Evolutionary conservation across 92 coral and sea anemone genomes (phyloP).

Genomic region (Virgularia gustaviana): DNA sequence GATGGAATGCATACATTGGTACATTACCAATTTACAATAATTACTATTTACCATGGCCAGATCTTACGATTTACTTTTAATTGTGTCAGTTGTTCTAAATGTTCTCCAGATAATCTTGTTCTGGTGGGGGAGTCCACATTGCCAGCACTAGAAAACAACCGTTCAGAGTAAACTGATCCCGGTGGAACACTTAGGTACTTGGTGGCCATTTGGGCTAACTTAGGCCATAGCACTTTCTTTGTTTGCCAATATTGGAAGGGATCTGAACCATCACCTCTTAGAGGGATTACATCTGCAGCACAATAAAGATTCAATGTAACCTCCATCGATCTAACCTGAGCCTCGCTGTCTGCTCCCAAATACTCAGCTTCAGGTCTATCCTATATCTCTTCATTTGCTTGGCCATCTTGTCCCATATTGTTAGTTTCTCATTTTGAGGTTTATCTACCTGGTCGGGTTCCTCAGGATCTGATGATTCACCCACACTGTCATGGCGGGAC

Average conservation of each 20-base stretch:
- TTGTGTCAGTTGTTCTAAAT: background rate
- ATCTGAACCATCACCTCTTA: conserved; percentile 12
- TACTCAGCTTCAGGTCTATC: too few relatives aligned
- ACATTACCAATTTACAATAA: too few relatives aligned
- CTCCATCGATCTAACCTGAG: background rate
- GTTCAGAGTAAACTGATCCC: conserved; percentile 5
- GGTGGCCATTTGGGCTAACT: background rate
- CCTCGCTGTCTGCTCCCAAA: background rate
- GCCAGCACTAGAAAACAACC: background rate
- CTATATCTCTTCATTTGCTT: background rate
- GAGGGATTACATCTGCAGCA: conserved; percentile 2
- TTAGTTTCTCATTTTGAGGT: background rate
- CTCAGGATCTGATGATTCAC: background rate
- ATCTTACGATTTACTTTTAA: background rate
- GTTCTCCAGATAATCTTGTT: conserved; percentile 3
- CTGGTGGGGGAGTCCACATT: conserved; percentile 1
- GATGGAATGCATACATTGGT: too few relatives aligned
- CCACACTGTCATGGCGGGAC: background rate
- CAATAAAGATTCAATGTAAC: background rate
- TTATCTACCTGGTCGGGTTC: background rate
- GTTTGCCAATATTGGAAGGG: conserved; percentile 10
- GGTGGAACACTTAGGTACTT: conserved; percentile 9
- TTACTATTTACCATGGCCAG: too few relatives aligned
- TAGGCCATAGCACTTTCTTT: conserved; percentile 16
- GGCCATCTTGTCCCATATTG: background rate